Evolutionary conservation across 2,797 vertebrate species (phyloP).

Genomic region (Neosalanx taihuensis): DNA sequence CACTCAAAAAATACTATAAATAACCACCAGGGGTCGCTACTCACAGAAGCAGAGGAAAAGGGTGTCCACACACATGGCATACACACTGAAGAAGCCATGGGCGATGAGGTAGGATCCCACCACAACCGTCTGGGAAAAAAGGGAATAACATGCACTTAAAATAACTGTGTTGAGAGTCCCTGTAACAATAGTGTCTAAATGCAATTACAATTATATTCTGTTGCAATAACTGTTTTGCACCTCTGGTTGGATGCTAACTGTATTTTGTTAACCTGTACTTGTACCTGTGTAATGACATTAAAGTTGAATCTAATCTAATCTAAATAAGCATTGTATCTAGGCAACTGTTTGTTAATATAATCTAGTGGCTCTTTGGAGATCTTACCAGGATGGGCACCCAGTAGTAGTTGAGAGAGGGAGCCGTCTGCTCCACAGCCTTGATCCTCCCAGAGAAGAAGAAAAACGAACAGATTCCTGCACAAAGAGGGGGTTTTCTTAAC

Average conservation of each 20-base stretch:
- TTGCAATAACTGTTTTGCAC: no score
- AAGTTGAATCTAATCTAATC: no score
- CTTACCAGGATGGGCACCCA: slow-evolving; percentile 95
- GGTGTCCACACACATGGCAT: slow-evolving; percentile 97
- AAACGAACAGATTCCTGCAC: slow-evolving; percentile 89
- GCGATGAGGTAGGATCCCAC: slow-evolving; percentile 93
- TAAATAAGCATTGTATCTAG: neutral
- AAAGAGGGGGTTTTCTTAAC: slow-evolving; percentile 2
- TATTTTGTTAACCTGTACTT: no score
- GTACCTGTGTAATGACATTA: no score
- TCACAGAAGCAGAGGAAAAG: slow-evolving; percentile 99
- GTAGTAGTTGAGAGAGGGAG: slow-evolving; percentile 90
- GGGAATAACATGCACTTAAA: neutral
- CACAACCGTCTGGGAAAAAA: slow-evolving; percentile 79
- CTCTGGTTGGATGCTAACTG: no score
- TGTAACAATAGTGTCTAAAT: neutral
- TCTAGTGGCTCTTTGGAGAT: neutral
- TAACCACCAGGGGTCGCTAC: slow-evolving; percentile 55
- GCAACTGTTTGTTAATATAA: neutral
- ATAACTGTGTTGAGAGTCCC: neutral
- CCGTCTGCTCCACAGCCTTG: slow-evolving; percentile 77
- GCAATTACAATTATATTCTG: no score
- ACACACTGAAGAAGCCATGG: slow-evolving; percentile 97
- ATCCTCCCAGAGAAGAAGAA: slow-evolving; percentile 94
- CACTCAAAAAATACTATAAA: neutral